Conservation (phyloP, 2,113 vertebrate genomes). For the Neomonachus schauinslandi region DNA sequence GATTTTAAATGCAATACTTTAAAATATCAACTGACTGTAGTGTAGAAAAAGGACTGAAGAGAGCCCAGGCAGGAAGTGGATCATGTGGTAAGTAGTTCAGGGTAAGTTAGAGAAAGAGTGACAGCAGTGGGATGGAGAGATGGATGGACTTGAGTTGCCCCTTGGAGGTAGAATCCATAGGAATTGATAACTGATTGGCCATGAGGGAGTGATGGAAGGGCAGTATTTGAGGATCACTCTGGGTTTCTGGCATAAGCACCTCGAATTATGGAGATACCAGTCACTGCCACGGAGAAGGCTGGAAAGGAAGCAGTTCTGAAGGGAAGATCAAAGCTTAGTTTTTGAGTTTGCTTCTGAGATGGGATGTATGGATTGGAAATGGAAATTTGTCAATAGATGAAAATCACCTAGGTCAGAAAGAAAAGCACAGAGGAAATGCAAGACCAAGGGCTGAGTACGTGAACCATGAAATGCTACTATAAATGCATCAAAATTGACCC, state of each 20-base stretch:
- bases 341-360: neutral
- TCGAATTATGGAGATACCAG: neutral
- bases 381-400: neutral
- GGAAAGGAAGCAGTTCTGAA: neutral
- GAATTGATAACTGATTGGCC: neutral
- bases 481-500: neutral
- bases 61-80: neutral
- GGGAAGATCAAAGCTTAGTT: neutral
- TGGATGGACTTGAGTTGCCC: neutral
- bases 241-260: neutral
- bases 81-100: neutral
- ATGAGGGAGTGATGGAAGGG: neutral
- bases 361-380: neutral
- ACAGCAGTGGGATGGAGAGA: neutral
- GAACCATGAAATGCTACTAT: neutral
- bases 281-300: neutral
- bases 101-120: neutral
- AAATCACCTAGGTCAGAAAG: neutral
- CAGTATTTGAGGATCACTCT: neutral
- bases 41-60: neutral
- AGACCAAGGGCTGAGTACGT: neutral
- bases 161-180: neutral
- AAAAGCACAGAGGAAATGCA: neutral
- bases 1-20: neutral
- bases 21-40: neutral